Evolutionary conservation across 1,140 invertebrate species (phyloP).

Genomic region (Eueides isabella): DNA sequence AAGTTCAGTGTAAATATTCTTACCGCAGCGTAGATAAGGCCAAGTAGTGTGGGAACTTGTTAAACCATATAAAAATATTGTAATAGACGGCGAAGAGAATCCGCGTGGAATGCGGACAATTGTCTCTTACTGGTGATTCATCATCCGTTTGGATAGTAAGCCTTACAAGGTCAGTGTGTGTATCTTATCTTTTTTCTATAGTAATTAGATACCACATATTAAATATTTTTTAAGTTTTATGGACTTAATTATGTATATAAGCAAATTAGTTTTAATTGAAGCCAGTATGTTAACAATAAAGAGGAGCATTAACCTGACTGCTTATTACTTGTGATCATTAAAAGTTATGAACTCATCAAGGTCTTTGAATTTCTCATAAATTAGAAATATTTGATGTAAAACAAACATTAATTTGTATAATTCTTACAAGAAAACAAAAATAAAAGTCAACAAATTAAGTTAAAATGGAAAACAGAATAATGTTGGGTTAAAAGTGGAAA

Average conservation of each 20-base stretch:
- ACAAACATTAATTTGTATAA: background rate
- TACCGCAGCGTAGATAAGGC: background rate
- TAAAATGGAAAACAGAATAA: too few relatives aligned
- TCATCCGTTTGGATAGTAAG: slow-evolving; percentile 25
- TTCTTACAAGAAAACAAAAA: background rate
- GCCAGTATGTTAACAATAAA: slow-evolving; percentile 13
- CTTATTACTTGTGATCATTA: background rate
- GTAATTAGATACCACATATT: slow-evolving; percentile 4
- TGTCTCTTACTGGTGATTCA: slow-evolving; percentile 36
- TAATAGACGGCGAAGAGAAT: slow-evolving; percentile 30
- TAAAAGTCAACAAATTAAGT: background rate
- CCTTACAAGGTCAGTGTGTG: slow-evolving; percentile 23
- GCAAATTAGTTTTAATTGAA: slow-evolving; percentile 13
- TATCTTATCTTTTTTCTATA: slow-evolving; percentile 25
- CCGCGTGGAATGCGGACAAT: slow-evolving; percentile 39
- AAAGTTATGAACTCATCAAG: background rate
- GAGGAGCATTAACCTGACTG: background rate
- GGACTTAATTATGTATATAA: slow-evolving; percentile 1
- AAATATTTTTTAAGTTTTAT: slow-evolving; percentile 1
- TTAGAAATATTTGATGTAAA: background rate
- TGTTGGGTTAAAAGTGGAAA: too few relatives aligned
- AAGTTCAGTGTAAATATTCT: background rate
- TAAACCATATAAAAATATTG: slow-evolving; percentile 39
- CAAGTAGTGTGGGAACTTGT: slow-evolving; percentile 31
- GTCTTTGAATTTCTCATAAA: background rate